Evolutionary conservation across 2,888 invertebrate genomes (phyloP).

Genomic region (Harpalus rubripes): DNA sequence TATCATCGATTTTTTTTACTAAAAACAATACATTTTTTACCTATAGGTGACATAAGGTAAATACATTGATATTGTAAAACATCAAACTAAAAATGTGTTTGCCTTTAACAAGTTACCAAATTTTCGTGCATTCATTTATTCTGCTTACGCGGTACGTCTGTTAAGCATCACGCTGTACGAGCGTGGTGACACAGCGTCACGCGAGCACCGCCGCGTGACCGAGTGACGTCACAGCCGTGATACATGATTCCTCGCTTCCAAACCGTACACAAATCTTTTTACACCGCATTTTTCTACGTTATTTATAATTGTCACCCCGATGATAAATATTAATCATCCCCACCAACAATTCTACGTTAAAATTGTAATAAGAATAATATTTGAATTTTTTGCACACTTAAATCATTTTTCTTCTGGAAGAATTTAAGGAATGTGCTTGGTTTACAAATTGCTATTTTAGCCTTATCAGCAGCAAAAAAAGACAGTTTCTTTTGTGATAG

Average conservation of each 20-base stretch:
- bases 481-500: too few relatives aligned
- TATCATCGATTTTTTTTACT: too few relatives aligned
- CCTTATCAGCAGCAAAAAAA: too few relatives aligned
- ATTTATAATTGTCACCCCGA: slow-evolving; percentile 5
- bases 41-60: too few relatives aligned
- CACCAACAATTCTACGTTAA: neutral
- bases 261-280: slow-evolving; percentile 6
- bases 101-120: neutral
- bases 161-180: neutral
- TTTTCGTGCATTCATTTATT: neutral
- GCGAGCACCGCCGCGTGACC: slow-evolving; percentile 11
- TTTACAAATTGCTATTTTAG: neutral
- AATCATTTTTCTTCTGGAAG: neutral
- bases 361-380: neutral
- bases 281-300: slow-evolving; percentile 8
- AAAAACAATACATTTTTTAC: too few relatives aligned
- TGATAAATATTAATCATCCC: neutral
- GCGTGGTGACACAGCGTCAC: slow-evolving; percentile 27
- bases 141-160: neutral
- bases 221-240: slow-evolving; percentile 16
- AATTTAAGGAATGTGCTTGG: neutral
- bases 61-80: neutral
- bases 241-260: slow-evolving; percentile 16
- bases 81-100: neutral
- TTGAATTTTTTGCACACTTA: neutral